A percentile compares a stretch with the other conserved stretches of the same genome.
These are phyloP conservation scores for Hofmannophila pseudospretella DNA, from an alignment of 2,888 invertebrate species.

Conservation along the genomic window DNA sequence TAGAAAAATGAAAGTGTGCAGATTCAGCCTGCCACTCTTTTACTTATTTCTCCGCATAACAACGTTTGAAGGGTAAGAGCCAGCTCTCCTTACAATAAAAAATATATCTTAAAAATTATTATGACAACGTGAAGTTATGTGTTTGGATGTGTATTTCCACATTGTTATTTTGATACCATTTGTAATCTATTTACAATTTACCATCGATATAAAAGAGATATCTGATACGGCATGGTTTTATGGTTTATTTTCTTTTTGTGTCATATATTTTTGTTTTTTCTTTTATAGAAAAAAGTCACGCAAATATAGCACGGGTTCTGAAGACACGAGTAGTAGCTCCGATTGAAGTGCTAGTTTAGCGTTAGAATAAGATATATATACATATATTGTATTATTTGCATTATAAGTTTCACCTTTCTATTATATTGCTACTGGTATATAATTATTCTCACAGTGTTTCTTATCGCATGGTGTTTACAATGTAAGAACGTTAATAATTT, in stretches of 20 bases:
- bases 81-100: no score
- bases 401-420: constrained; percentile 28
- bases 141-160: no score
- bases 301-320: constrained; percentile 70
- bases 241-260: constrained; percentile 23
- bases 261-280: constrained; percentile 47
- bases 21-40: no score
- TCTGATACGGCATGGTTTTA: constrained; percentile 23
- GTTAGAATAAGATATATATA: constrained; percentile 39
- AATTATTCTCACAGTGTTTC: constrained; percentile 18
- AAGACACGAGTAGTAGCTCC: constrained; percentile 69
- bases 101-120: no score
- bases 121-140: no score
- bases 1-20: no score
- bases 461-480: constrained; percentile 12
- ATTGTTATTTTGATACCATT: no score
- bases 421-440: constrained; percentile 22
- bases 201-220: no score
- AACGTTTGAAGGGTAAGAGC: no score
- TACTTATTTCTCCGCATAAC: no score
- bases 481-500: no score
- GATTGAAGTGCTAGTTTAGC: constrained; percentile 54
- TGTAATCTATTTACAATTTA: no score
- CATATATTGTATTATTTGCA: constrained; percentile 30
- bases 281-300: constrained; percentile 77